Conservation (phyloP, 2,113 vertebrate genomes). For the Sporophila hypoxantha region DNA sequence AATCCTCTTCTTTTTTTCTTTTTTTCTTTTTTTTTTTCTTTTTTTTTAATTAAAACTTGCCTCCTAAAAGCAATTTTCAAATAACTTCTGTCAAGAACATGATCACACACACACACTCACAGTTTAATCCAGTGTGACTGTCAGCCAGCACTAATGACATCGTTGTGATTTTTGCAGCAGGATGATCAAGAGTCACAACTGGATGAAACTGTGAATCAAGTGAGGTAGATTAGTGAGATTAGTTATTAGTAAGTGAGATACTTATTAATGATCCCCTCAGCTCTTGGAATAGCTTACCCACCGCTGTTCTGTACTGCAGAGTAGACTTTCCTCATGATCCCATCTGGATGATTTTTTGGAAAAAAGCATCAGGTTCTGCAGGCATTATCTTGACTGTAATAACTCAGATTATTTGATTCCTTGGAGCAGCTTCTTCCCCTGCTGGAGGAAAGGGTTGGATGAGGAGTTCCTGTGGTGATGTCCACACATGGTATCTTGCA, state of each 20-base stretch:
- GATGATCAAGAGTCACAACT: not conserved
- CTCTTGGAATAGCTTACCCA: not conserved
- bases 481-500: not conserved
- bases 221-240: no score
- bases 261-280: not conserved
- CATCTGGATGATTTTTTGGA: not conserved
- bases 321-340: not conserved
- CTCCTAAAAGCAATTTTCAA: not conserved
- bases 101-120: rapidly evolving
- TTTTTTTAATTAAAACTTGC: not conserved
- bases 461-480: not conserved
- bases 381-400: not conserved
- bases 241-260: not conserved
- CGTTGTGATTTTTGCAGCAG: not conserved
- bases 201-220: not conserved
- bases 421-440: not conserved
- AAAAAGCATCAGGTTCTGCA: not conserved
- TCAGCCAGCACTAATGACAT: not conserved
- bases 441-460: not conserved
- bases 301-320: not conserved
- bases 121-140: not conserved
- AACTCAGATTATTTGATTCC: not conserved
- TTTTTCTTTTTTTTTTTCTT: no score
- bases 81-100: not conserved
- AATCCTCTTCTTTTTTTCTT: rapidly evolving